Base-by-base conservation (phyloP, 2,113 vertebrate species). In the Spheniscus mendiculus region DNA sequence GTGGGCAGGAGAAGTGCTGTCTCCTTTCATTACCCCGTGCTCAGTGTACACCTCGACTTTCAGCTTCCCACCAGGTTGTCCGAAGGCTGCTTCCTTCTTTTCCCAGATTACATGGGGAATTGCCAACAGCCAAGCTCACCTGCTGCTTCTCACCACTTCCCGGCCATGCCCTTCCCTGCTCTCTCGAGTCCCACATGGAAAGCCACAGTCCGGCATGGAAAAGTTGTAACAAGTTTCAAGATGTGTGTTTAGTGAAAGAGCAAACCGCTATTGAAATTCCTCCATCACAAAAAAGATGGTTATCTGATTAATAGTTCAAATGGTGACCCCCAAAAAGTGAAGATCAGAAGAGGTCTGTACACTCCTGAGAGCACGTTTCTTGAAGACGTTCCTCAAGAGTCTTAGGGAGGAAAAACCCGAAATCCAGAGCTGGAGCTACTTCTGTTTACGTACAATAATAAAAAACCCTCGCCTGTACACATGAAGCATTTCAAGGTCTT, bases 401-500 rank as follows among this genome's bases (percentile, higher is more conserved):
- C 30, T 71, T 2, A 1, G 49, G 23, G 29, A 92, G 11, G 10
- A 84, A 86, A 91, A 66, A 45, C 49, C 40, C 12, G 3, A 56
- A 77, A 59, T 38, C 18, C 38, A 83, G 66, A 72, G 22, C 32
- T 19, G 82, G 34, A 93, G n/a, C 71, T 61, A 34, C 8, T 76
- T 78, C 50, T 79, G 42, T 79, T 84, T 55, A 34, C 12, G 8
- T 22, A 47, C 61, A 56, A 2, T 5, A 71, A 70, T 7, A 78
- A 72, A 69, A 89, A 27, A 1, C 30, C 15, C n/a, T 42, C 2
- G 2, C 38, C 58, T 15, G 7, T 27, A 61, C 66, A 69, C 49
- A 56, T 12, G 20, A 92, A 83, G 70, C 25, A 38, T 62, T 92
- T 90, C 83, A 94, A 96, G 73, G 71, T 62, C 86, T 91, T 55